Percentiles rank a stretch among this genome's conserved stretches.
phyloP scores from a whole-genome alignment of 2,888 invertebrate species.

The Asteroscopus sphinx region DNA sequence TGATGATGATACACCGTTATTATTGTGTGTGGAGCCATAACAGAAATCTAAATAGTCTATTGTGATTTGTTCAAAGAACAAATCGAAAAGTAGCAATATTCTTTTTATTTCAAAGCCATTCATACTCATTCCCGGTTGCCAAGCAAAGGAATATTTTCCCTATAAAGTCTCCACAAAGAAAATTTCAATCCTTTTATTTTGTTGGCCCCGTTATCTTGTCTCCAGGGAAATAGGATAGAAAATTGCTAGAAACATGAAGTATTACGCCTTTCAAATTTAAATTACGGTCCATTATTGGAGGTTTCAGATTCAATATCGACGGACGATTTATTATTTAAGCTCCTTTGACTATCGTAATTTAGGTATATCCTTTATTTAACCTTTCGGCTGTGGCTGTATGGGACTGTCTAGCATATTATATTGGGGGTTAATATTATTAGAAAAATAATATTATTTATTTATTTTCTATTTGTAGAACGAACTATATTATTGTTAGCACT shows the following conservation, averaged over 20 bases:
- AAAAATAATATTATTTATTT: slow-evolving; percentile 2
- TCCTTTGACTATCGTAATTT: slow-evolving; percentile 44
- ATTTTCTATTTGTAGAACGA: slow-evolving; percentile 3
- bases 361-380: slow-evolving; percentile 32
- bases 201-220: slow-evolving; percentile 8
- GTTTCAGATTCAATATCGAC: slow-evolving; percentile 51
- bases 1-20: too few relatives aligned
- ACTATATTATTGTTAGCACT: background rate
- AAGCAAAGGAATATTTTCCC: slow-evolving; percentile 14
- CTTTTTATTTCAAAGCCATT: slow-evolving; percentile 18
- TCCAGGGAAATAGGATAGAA: slow-evolving; percentile 20
- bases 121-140: slow-evolving; percentile 14
- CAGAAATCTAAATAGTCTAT: slow-evolving; percentile 4
- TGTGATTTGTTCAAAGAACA: slow-evolving; percentile 6
- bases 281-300: slow-evolving; percentile 34
- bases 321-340: slow-evolving; percentile 49
- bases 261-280: slow-evolving; percentile 33
- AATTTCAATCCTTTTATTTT: slow-evolving; percentile 23
- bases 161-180: slow-evolving; percentile 13
- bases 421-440: slow-evolving; percentile 6
- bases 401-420: slow-evolving; percentile 15
- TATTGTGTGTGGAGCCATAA: background rate
- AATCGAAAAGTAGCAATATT: slow-evolving; percentile 13
- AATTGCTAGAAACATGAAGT: slow-evolving; percentile 33
- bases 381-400: slow-evolving; percentile 14